Base-by-base conservation (phyloP, 2,888 invertebrate species). In the Oasisia sp. region DNA sequence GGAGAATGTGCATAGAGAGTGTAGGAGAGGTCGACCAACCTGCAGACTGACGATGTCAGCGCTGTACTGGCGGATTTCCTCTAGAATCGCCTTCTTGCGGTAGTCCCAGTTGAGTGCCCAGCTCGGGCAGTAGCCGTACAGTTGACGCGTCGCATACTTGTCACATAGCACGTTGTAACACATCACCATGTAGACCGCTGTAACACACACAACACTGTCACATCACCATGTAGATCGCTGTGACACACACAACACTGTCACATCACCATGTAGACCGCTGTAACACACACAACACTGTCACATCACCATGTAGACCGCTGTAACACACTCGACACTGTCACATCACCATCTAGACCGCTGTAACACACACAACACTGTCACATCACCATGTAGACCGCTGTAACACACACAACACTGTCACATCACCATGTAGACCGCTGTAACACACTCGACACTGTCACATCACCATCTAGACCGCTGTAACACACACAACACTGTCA, bases 51-150 rank as follows among this genome's bases (percentile, higher is more conserved):
- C 99, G 95, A 99, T 99, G 96, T 99, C 99, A 91, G 99, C 99
- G 92, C 98, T 98, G 96, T 99, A 99, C 96, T 98, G 98, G 94
- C 98, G 97, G 96, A 99, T 99, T 97, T 99, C 99, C 96, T 98
- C 98, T 95, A 99, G 97, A 96, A 99, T 99, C 93, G 98, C 98
- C 97, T 99, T 99, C 97, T 99, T 99, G 95, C 99, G 97, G 97
- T 99, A 99, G 95, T 99, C 99, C 99, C 99, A 99, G 96, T 98
- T 98, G 93, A 99, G 97, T 92, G 99, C 99, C 99, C 99, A 99
- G 95, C 98, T 98, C 38, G 99, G 99, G 96, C 99, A 99, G 97
- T 99, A 99, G 95, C 99, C 99, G 97, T 99, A 99, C 98, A 99
- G 98, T 97, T 99, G 99, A 95, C 99, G 97, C 92, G 99, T 99